Conservation (phyloP, 2,797 vertebrate genomes). For the Nannoperca australis region DNA sequence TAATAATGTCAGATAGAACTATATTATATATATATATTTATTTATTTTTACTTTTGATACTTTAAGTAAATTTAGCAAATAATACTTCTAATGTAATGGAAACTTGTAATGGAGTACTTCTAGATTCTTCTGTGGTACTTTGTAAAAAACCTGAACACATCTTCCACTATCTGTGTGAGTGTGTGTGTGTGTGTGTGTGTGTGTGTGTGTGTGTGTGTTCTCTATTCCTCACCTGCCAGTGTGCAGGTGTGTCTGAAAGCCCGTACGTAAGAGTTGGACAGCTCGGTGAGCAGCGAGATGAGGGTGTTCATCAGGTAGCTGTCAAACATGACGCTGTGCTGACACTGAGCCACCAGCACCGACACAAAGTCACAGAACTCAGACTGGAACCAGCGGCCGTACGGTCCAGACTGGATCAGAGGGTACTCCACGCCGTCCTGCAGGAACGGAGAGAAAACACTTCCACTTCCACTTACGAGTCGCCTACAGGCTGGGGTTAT, state of each 20-base stretch:
- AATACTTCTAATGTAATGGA: neutral
- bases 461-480: neutral
- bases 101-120: neutral
- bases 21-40: neutral
- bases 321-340: constrained; percentile 90
- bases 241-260: constrained; percentile 95
- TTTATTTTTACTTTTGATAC: neutral
- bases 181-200: neutral
- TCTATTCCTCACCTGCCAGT: constrained; percentile 86
- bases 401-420: constrained; percentile 87
- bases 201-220: neutral
- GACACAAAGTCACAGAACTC: constrained; percentile 94
- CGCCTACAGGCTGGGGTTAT: neutral
- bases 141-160: too few relatives aligned
- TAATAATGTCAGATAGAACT: too few relatives aligned
- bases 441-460: neutral
- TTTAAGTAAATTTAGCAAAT: neutral
- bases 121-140: neutral
- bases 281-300: constrained; percentile 90
- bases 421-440: constrained; percentile 92
- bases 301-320: constrained; percentile 90
- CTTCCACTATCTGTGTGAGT: neutral
- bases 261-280: constrained; percentile 89
- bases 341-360: constrained; percentile 90
- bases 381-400: constrained; percentile 91